phyloP scores from a whole-genome alignment of 2,888 invertebrate genomes.

The Neocrepidodera transversa region DNA sequence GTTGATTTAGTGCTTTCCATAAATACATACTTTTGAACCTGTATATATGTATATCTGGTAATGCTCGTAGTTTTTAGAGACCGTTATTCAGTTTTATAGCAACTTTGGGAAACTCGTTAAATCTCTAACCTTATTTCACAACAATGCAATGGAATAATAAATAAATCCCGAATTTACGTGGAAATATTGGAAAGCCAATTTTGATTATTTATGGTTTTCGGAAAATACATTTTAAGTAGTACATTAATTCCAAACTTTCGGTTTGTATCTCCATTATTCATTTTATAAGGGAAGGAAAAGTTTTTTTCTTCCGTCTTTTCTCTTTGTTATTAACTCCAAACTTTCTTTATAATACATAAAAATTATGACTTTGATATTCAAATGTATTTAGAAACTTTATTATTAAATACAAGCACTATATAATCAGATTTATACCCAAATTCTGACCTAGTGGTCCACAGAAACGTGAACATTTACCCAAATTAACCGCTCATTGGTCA shows the following conservation, averaged over 20 bases:
- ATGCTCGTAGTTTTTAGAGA: constrained; percentile 40
- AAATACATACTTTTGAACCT: constrained; percentile 24
- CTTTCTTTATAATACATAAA: too few species aligned
- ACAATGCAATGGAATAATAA: constrained; percentile 11
- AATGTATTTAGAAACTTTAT: too few species aligned
- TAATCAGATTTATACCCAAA: too few species aligned
- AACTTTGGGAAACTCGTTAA: constrained; percentile 33
- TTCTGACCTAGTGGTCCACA: too few species aligned
- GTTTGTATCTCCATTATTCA: constrained; percentile 18
- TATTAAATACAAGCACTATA: too few species aligned
- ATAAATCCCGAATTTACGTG: constrained; percentile 13
- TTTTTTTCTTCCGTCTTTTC: constrained; percentile 3
- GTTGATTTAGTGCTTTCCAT: constrained; percentile 44
- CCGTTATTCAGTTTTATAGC: constrained; percentile 40
- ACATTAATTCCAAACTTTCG: constrained; percentile 23
- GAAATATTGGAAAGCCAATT: constrained; percentile 14
- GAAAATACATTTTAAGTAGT: constrained; percentile 17
- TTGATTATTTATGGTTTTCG: constrained; percentile 18
- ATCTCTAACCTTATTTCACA: constrained; percentile 15
- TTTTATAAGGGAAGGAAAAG: not conserved
- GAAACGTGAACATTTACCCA: too few species aligned
- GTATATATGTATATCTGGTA: constrained; percentile 40
- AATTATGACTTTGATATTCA: too few species aligned
- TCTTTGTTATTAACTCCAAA: too few species aligned
- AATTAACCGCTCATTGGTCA: too few species aligned